Percentiles rank a stretch among this genome's conserved stretches.
These are phyloP conservation scores for Globodera ellingtonae DNA, from an alignment of 1,140 invertebrate species.

Conservation along the genomic window DNA sequence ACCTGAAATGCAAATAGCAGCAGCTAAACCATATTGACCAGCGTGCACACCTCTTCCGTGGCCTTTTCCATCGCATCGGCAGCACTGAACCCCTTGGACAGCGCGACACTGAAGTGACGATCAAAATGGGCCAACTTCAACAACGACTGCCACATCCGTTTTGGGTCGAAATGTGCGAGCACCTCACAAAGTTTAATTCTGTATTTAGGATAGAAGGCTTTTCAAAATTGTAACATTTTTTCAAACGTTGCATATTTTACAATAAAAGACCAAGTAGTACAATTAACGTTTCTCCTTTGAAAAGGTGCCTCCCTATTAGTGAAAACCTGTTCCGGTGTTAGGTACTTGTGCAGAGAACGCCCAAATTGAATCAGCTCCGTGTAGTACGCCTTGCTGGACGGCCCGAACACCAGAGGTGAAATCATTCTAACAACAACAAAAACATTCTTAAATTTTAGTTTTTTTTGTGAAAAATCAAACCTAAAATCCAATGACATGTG, in stretches of 20 bases:
- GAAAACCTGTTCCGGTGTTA: constrained; percentile 30
- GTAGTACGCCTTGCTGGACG: constrained; percentile 32
- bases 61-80: constrained; percentile 21
- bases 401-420: constrained; percentile 45
- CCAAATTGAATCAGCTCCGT: constrained; percentile 30
- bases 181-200: constrained; percentile 31
- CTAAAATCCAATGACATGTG: constrained; percentile 33
- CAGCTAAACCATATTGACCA: neutral
- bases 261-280: too few species aligned
- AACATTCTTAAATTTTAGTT: neutral
- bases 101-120: constrained; percentile 3
- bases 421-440: constrained; percentile 30
- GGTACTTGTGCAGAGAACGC: constrained; percentile 29
- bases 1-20: constrained; percentile 1
- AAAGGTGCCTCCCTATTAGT: neutral
- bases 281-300: too few species aligned
- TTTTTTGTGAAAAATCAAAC: constrained; percentile 20
- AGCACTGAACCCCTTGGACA: neutral
- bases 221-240: neutral
- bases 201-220: neutral
- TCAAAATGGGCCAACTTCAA: constrained; percentile 36
- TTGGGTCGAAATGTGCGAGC: constrained; percentile 42
- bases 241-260: too few species aligned
- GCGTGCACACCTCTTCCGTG: constrained; percentile 18
- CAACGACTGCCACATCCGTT: constrained; percentile 38